These are phyloP conservation scores for Vidua macroura DNA, from an alignment of 2,113 vertebrate species.

Conservation along the genomic window DNA sequence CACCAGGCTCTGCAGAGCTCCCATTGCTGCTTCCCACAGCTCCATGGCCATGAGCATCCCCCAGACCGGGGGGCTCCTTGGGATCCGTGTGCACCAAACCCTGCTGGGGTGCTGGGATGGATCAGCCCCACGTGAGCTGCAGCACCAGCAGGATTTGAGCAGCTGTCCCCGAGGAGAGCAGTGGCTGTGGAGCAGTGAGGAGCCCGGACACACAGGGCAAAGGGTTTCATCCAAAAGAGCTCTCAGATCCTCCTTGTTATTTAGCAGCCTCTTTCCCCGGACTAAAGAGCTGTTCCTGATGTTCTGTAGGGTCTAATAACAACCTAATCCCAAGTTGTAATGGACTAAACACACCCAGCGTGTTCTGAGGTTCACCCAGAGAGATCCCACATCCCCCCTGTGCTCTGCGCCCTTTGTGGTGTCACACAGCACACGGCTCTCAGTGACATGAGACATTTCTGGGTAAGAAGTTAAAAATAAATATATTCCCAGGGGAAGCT, in stretches of 20 bases:
- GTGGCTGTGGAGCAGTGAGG: neutral
- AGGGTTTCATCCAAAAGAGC: neutral
- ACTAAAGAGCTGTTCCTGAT: neutral
- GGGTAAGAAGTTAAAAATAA: constrained; percentile 49
- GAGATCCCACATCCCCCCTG: neutral
- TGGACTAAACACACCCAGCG: neutral
- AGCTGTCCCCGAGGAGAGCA: rapidly evolving
- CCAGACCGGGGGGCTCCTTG: rapidly evolving
- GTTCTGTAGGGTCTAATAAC: constrained; percentile 32
- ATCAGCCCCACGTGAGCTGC: rapidly evolving
- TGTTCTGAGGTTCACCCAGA: neutral
- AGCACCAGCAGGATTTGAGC: neutral
- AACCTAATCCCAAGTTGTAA: neutral
- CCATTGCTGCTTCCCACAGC: neutral
- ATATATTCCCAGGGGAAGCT: neutral
- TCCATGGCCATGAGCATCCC: rapidly evolving
- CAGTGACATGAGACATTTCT: neutral
- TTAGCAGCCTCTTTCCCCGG: neutral
- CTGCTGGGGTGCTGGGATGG: neutral
- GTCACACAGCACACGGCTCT: neutral
- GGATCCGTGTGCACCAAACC: rapidly evolving
- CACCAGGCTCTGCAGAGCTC: neutral
- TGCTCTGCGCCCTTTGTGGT: neutral
- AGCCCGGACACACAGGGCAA: neutral
- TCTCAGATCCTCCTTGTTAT: neutral